phyloP scores from a whole-genome alignment of 2,113 vertebrate genomes.

The Mellivora capensis region DNA sequence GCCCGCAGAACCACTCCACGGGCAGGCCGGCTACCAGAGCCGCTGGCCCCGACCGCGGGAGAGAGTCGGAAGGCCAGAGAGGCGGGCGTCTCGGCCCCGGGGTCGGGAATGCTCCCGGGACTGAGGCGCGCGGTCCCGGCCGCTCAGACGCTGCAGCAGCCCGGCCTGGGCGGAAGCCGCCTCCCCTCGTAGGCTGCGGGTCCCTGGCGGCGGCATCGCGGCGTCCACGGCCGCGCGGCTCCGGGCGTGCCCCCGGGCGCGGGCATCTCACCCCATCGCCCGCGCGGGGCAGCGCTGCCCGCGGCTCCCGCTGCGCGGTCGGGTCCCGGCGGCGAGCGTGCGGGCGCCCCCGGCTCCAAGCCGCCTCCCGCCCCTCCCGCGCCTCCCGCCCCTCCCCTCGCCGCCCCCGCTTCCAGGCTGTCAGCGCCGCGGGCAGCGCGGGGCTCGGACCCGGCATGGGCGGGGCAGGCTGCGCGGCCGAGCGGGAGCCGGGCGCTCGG shows the following conservation, averaged over 20 bases:
- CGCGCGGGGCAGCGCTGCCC: neutral
- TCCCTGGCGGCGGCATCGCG: constrained; percentile 9
- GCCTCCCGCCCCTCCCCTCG: neutral
- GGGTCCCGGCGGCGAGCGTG: neutral
- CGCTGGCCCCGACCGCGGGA: neutral
- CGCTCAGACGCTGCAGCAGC: constrained; percentile 8
- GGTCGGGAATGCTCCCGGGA: neutral
- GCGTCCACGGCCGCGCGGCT: neutral
- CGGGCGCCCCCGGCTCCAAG: neutral
- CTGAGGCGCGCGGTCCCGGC: neutral
- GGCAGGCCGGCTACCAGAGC: constrained; percentile 29
- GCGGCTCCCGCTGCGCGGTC: neutral
- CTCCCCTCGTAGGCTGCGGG: neutral
- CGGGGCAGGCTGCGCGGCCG: constrained; percentile 59
- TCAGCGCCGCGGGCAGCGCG: constrained; percentile 58
- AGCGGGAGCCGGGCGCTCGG: constrained; percentile 44
- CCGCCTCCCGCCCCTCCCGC: constrained; percentile 11
- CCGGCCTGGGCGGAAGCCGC: constrained; percentile 24
- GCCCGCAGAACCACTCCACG: neutral
- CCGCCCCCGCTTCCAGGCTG: neutral
- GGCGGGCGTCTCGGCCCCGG: neutral
- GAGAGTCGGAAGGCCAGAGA: neutral
- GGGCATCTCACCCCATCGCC: constrained; percentile 68
- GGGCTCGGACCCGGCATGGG: constrained; percentile 49
- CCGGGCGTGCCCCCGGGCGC: neutral